A percentile compares a stretch with the other conserved stretches of the same genome.
phyloP scores from a whole-genome alignment of 2,797 vertebrate genomes.

The Pangasius sanitwongsei region DNA sequence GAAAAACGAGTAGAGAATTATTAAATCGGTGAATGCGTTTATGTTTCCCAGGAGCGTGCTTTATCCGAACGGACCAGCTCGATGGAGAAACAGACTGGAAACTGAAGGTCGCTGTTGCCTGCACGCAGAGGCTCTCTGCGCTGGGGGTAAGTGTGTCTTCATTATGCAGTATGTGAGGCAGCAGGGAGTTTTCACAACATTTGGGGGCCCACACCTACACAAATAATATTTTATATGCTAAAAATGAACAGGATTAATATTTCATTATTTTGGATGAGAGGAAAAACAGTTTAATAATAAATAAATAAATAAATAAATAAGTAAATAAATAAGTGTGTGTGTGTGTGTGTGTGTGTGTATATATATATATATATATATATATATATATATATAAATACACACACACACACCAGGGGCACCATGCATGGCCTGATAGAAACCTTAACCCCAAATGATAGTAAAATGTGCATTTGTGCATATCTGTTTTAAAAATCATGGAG shows the following conservation, averaged over 20 bases:
- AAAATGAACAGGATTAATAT: background rate
- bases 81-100: slow-evolving; percentile 99
- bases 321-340: too few relatives aligned
- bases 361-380: too few relatives aligned
- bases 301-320: background rate
- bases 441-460: too few relatives aligned
- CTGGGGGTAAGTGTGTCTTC: slow-evolving; percentile 79
- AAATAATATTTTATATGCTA: background rate
- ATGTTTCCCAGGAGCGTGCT: slow-evolving; percentile 84
- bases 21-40: slow-evolving; percentile 9
- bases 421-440: too few relatives aligned
- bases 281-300: background rate
- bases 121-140: slow-evolving; percentile 90
- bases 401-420: too few relatives aligned
- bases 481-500: too few relatives aligned
- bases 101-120: slow-evolving; percentile 90
- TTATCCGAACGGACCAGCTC: slow-evolving; percentile 95
- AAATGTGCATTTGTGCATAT: too few relatives aligned
- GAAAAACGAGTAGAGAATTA: background rate
- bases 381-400: too few relatives aligned
- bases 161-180: background rate
- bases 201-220: background rate
- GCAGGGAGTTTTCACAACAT: background rate
- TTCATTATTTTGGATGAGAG: background rate
- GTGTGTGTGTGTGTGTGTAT: too few relatives aligned